These are phyloP conservation scores for Cryptocephalus moraei DNA, from an alignment of 2,888 invertebrate genomes.

Conservation along the genomic window DNA sequence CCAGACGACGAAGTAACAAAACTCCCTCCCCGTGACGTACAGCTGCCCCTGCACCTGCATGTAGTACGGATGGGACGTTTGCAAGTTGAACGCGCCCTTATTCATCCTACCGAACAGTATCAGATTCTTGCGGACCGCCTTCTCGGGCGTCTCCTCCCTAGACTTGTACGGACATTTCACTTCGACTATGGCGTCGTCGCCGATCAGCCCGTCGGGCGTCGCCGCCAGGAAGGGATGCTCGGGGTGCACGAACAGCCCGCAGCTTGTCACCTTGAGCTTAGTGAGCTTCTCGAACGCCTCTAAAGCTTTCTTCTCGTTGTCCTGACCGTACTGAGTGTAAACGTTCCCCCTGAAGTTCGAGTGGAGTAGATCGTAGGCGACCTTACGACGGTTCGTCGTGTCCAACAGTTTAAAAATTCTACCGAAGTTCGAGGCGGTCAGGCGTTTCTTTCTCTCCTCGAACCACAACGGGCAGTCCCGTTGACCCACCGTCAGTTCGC, in stretches of 20 bases:
- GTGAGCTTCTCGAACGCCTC: slow-evolving; percentile 15
- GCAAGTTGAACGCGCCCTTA: slow-evolving; percentile 13
- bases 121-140: slow-evolving; percentile 15
- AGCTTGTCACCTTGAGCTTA: slow-evolving; percentile 11
- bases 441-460: slow-evolving; percentile 20
- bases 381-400: slow-evolving; percentile 14
- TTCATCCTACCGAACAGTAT: slow-evolving; percentile 15
- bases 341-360: slow-evolving; percentile 19
- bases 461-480: slow-evolving; percentile 18
- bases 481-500: slow-evolving; percentile 16
- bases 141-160: slow-evolving; percentile 13
- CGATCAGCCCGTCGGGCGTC: slow-evolving; percentile 21
- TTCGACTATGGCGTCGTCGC: slow-evolving; percentile 18
- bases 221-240: slow-evolving; percentile 20
- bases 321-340: slow-evolving; percentile 19
- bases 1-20: slow-evolving; percentile 23
- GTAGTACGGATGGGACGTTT: slow-evolving; percentile 19
- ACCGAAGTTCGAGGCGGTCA: slow-evolving; percentile 28
- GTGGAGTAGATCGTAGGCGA: slow-evolving; percentile 16
- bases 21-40: slow-evolving; percentile 15
- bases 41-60: slow-evolving; percentile 25
- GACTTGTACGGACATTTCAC: slow-evolving; percentile 24
- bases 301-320: slow-evolving; percentile 19
- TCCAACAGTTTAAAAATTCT: slow-evolving; percentile 18
- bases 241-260: slow-evolving; percentile 19